A percentile compares a stretch with the other conserved stretches of the same genome.
Conservation (phyloP, 1,140 invertebrate species). For the Temnothorax nylanderi region DNA sequence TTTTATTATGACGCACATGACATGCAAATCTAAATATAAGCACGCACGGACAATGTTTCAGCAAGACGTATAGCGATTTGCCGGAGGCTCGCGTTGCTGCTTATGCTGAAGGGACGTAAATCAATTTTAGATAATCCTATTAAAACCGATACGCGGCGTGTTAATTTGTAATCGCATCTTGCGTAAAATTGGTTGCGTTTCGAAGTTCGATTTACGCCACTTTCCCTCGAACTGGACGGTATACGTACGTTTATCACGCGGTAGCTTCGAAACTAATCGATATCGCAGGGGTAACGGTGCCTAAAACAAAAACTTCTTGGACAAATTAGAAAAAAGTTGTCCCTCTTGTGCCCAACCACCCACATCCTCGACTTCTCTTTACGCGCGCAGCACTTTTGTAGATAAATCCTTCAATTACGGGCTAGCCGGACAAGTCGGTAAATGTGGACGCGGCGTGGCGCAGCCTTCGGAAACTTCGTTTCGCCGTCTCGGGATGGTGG, state of each 20-base stretch:
- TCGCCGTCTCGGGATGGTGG: conserved; percentile 69
- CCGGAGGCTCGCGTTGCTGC: background rate
- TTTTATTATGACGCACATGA: conserved; percentile 17
- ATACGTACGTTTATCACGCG: background rate
- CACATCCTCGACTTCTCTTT: background rate
- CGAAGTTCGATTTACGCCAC: conserved; percentile 18
- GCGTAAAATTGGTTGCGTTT: conserved; percentile 22
- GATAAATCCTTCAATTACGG: conserved; percentile 74
- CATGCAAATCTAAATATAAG: conserved; percentile 42
- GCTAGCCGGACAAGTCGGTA: conserved; percentile 56
- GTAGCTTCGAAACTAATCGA: conserved; percentile 2
- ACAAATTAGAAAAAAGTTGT: background rate
- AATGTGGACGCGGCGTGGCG: conserved; percentile 57
- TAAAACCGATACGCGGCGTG: background rate
- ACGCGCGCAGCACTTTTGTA: conserved; percentile 27
- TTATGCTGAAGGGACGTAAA: conserved; percentile 6
- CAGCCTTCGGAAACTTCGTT: conserved; percentile 73
- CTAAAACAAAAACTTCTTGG: conserved; percentile 2
- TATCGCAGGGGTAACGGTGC: background rate
- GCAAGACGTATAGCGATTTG: background rate
- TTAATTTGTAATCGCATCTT: conserved; percentile 33
- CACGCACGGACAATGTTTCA: conserved; percentile 14
- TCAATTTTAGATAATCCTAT: conserved; percentile 37
- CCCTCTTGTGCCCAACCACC: background rate
- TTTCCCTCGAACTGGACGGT: conserved; percentile 5